Base-by-base conservation (phyloP, 2,888 invertebrate species). In the Dasysyrphus tricinctus region DNA sequence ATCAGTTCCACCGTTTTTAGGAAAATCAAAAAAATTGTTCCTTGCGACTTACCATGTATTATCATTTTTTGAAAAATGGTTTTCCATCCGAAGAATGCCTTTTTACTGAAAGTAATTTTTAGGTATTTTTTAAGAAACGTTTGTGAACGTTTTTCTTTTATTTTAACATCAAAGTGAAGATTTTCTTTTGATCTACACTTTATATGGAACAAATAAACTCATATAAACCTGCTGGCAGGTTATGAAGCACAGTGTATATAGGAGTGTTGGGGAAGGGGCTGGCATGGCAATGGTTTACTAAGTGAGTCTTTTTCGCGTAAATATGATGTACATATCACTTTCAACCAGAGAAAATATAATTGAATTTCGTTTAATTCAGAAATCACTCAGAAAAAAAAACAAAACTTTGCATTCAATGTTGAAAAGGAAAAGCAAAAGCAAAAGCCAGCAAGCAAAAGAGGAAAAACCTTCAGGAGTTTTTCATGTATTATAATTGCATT, bases 401-500 rank as follows among this genome's bases (percentile, higher is more conserved):
- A 37, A 1, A 16, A 39, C 12, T 49, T 29, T 8, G 19, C 12
- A 63, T 67, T 16, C 11, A 34, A n/a, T 24, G 24, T 19, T 69
- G n/a, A 54, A 69, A 54, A 69, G 39, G 54, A 54, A 69, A 39
- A 54, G n/a, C 37, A 54, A 69, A 39, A 54, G n/a, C 37, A 54
- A 69, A 39, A 54, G n/a, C 37, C 24, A 24, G 24, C 24, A 8
- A 54, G 69, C 69, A 44, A 16, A 61, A 69, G 57, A 54, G 47
- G 74, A 34, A 42, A 74, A 51, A 70, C 75, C 65, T 76, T 72
- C 65, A 70, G 61, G 47, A 56, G 59, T 78, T 82, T 34, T 59
- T 24, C 39, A 47, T 5, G 1, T 5, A 42, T 42, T 42, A 74
- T 70, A 84, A 80, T 80, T 84, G 80, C 80, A 76, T 75, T 70